Evolutionary conservation across 2,797 vertebrate genomes (phyloP), one percentile per base, ranked within the genome.

Genomic region (Hapalemur alaotrensis): DNA sequence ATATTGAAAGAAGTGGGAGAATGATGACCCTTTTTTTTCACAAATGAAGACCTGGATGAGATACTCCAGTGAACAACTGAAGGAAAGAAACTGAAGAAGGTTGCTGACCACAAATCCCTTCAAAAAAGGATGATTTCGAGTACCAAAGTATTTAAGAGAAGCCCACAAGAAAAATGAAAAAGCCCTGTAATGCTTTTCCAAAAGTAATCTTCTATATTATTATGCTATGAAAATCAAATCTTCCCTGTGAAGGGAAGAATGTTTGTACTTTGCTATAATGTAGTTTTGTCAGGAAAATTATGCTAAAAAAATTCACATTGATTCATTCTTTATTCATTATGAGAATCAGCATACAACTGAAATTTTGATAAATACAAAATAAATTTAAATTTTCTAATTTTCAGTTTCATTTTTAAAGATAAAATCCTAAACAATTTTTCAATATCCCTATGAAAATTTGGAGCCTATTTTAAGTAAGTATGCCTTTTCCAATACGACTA

Each of bases 311-410:
- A 50, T 46, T 61, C 23, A 93, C n/a, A n/a, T 79, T 41, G 20
- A 76, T 70, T 41, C 67, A 65, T 65, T 88, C 20, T 79, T 50
- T 69, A 23, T 86, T 91, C 35, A 48, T 73, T 38, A 61, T 54
- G 72, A 89, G 69, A 96, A 93, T 17, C 91, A 83, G 38, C n/a
- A 63, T 18, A 38, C 35, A 91, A 54, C 23, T 13, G 25, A 65
- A 92, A 90, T 63, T 89, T 94, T 89, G 25, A 65, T 85, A 57
- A 82, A 72, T 22, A 54, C 8, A 89, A 93, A 91, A 75, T 75
- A 72, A 83, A 88, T 54, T 84, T 85, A 67, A 75, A 63, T 82
- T 92, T 76, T 72, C 59, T 46, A 69, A 35, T 80, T 57, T 69
- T 69, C 35, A 35, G 57, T 70, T 86, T 95, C 72, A 76, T 46